phyloP scores from a whole-genome alignment of 2,888 invertebrate genomes.

The Volucella inanis region DNA sequence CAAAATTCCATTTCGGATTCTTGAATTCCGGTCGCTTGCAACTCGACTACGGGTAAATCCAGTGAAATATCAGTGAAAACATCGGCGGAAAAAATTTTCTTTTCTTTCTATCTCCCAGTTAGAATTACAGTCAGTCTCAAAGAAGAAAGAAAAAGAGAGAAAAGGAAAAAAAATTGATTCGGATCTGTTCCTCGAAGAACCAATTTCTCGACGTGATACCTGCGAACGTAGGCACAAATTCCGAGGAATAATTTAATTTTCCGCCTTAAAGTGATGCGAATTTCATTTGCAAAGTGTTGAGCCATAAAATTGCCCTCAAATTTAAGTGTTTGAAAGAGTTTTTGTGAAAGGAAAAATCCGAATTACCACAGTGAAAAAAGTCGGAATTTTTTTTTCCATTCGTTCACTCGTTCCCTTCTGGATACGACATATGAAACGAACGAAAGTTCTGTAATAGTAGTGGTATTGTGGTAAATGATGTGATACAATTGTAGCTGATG shows the following conservation, averaged over 20 bases:
- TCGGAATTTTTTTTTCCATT: slow-evolving; percentile 23
- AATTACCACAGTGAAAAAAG: slow-evolving; percentile 51
- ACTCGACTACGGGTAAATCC: slow-evolving; percentile 63
- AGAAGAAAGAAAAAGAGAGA: too few species aligned
- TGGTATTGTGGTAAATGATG: slow-evolving; percentile 41
- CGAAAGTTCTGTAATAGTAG: slow-evolving; percentile 58
- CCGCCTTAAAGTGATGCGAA: slow-evolving; percentile 36
- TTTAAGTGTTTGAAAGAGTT: slow-evolving; percentile 34
- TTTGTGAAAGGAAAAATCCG: slow-evolving; percentile 52
- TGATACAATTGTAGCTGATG: too few species aligned
- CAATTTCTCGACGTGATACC: slow-evolving; percentile 48
- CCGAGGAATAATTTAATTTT: slow-evolving; percentile 9
- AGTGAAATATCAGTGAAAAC: slow-evolving; percentile 65
- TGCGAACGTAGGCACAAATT: slow-evolving; percentile 48
- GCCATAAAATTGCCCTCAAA: slow-evolving; percentile 29
- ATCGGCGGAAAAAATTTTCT: slow-evolving; percentile 47
- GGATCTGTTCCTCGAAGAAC: slow-evolving; percentile 32
- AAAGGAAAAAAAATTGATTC: slow-evolving; percentile 19
- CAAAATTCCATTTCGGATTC: slow-evolving; percentile 39
- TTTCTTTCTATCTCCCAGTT: slow-evolving; percentile 1
- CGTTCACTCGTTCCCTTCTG: too few species aligned
- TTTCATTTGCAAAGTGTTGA: slow-evolving; percentile 41
- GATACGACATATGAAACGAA: slow-evolving; percentile 58
- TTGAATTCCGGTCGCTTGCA: slow-evolving; percentile 60
- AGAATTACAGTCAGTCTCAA: too few species aligned